phyloP scores from a whole-genome alignment of 2,113 vertebrate genomes.

The Oophaga pumilio region DNA sequence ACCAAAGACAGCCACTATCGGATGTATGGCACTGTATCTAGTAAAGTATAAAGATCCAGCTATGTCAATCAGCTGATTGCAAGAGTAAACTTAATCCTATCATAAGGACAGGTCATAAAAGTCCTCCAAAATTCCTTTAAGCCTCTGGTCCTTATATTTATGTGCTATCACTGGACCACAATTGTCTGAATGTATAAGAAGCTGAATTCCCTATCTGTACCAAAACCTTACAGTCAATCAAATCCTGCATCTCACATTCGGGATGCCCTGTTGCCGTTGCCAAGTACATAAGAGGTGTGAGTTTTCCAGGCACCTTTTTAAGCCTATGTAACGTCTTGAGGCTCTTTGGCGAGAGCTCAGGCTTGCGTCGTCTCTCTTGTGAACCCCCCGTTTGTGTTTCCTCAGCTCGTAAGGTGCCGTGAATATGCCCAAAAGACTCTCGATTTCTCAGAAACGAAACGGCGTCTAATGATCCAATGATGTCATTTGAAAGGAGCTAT shows the following conservation, averaged over 20 bases:
- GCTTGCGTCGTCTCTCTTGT: background rate
- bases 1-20: too few species aligned
- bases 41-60: too few species aligned
- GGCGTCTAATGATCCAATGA: constrained; percentile 64
- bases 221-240: background rate
- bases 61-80: too few species aligned
- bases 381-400: constrained; percentile 1
- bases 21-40: too few species aligned
- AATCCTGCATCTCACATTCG: background rate
- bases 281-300: background rate
- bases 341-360: background rate
- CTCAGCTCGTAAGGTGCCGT: constrained; percentile 5
- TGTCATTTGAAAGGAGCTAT: constrained; percentile 66
- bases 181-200: background rate
- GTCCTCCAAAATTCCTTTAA: background rate
- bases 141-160: background rate
- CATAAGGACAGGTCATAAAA: too few species aligned
- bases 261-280: background rate
- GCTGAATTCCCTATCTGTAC: background rate
- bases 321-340: constrained; percentile 2
- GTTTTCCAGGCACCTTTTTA: constrained; percentile 32
- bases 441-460: constrained; percentile 14
- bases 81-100: too few species aligned
- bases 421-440: background rate
- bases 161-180: background rate